Conservation (phyloP, 2,113 vertebrate genomes). For the Cryptoleucopteryx plumbea region DNA sequence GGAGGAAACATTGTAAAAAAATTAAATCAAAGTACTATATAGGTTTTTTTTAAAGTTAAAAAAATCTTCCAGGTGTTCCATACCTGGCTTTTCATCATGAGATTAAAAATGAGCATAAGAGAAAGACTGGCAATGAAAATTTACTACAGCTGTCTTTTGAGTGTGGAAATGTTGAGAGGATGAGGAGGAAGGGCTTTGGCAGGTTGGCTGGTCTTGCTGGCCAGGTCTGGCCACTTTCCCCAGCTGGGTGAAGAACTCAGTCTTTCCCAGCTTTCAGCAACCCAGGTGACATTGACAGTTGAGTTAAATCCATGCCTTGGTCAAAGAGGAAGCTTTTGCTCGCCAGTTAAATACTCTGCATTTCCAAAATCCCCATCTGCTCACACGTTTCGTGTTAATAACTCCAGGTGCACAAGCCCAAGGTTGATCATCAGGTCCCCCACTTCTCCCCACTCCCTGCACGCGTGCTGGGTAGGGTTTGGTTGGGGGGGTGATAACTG, state of each 20-base stretch:
- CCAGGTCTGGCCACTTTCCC: not conserved
- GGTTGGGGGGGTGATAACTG: not conserved
- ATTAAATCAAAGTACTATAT: not conserved
- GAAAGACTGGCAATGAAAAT: not conserved
- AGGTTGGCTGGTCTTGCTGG: not conserved
- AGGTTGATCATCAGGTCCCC: not conserved
- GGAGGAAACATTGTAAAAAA: not conserved
- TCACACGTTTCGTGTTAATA: not conserved
- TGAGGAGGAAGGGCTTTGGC: not conserved
- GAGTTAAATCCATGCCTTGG: not conserved
- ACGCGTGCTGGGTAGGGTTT: not conserved
- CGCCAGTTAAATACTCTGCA: not conserved
- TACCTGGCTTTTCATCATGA: not conserved
- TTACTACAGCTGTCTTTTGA: not conserved
- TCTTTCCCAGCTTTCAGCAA: not conserved
- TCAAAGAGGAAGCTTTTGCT: not conserved
- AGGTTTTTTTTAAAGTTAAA: not conserved
- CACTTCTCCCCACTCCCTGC: accelerated
- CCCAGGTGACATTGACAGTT: not conserved
- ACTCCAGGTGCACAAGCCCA: not conserved
- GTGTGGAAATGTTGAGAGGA: not conserved
- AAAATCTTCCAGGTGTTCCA: not conserved
- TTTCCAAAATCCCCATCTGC: not conserved
- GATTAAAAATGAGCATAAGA: not conserved
- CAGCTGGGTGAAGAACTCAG: not conserved